These are phyloP conservation scores for Nasonia giraulti DNA, from an alignment of 1,140 invertebrate species.

Conservation along the genomic window DNA sequence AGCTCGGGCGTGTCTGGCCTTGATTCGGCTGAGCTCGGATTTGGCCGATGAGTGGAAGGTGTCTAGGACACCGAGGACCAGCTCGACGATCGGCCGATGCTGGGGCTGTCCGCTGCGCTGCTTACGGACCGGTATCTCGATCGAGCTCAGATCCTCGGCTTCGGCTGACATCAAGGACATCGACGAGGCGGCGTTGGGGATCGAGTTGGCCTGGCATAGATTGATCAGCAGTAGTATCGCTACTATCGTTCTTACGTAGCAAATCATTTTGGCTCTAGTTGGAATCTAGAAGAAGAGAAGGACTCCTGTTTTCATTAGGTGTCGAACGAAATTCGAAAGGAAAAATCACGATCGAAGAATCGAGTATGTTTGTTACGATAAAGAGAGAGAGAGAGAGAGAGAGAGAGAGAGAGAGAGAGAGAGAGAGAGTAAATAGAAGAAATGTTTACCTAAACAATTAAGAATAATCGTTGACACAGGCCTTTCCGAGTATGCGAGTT, in stretches of 20 bases:
- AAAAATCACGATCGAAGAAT: background rate
- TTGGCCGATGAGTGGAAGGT: conserved; percentile 55
- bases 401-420: background rate
- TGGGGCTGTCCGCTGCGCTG: conserved; percentile 30
- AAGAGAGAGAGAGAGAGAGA: background rate
- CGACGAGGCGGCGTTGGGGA: background rate
- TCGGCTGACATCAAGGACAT: background rate
- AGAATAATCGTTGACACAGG: background rate
- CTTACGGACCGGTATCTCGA: conserved; percentile 35
- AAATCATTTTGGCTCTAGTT: background rate
- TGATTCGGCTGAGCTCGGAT: conserved; percentile 50
- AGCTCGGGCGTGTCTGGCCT: conserved; percentile 20
- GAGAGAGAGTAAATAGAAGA: background rate
- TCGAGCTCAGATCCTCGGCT: conserved; percentile 25
- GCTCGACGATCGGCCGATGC: conserved; percentile 55
- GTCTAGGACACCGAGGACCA: conserved; percentile 58
- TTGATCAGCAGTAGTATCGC: background rate
- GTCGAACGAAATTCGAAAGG: background rate
- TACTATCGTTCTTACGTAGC: background rate
- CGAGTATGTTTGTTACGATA: background rate
- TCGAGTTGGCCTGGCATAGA: background rate
- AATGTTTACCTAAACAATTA: conserved; percentile 19
- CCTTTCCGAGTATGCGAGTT: background rate
- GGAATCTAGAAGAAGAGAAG: background rate
- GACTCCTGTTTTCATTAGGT: background rate